Percentiles rank a stretch among this genome's conserved stretches.
phyloP scores from a whole-genome alignment of 2,797 vertebrate species.

The Epinephelus malabaricus region DNA sequence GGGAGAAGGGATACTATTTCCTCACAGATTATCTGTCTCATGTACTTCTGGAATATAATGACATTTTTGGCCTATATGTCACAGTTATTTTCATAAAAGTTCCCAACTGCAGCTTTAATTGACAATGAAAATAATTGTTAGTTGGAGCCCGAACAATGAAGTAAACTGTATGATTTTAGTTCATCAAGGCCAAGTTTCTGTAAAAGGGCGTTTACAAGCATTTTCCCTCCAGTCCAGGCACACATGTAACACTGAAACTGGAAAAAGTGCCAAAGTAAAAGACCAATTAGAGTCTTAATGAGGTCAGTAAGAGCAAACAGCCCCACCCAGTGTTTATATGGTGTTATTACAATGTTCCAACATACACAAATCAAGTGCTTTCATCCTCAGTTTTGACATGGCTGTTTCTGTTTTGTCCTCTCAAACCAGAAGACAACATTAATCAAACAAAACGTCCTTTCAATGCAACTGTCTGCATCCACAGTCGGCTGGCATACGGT shows the following conservation, averaged over 20 bases:
- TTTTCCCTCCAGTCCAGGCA: neutral
- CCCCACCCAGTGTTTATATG: slow-evolving; percentile 64
- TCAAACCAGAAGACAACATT: slow-evolving; percentile 39
- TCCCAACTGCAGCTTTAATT: no score
- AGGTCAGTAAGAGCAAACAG: slow-evolving; percentile 35
- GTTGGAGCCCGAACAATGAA: neutral
- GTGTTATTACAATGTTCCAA: slow-evolving; percentile 46
- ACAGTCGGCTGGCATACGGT: slow-evolving; percentile 11
- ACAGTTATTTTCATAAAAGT: no score
- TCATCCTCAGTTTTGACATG: slow-evolving; percentile 28
- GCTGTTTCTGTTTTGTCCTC: slow-evolving; percentile 20
- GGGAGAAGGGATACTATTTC: no score
- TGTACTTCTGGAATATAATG: no score
- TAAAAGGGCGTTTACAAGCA: neutral
- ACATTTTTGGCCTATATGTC: no score
- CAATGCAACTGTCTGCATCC: slow-evolving; percentile 24
- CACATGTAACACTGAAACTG: neutral
- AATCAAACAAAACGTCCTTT: slow-evolving; percentile 34
- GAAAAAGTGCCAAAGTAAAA: neutral
- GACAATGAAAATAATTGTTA: no score
- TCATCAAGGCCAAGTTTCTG: neutral
- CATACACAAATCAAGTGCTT: slow-evolving; percentile 14
- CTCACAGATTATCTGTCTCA: no score
- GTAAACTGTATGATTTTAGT: neutral
- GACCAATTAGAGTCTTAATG: neutral